A percentile compares a stretch with the other conserved stretches of the same genome.
Evolutionary conservation across 1,140 invertebrate genomes (phyloP).

Genomic region (Drosophila lini): DNA sequence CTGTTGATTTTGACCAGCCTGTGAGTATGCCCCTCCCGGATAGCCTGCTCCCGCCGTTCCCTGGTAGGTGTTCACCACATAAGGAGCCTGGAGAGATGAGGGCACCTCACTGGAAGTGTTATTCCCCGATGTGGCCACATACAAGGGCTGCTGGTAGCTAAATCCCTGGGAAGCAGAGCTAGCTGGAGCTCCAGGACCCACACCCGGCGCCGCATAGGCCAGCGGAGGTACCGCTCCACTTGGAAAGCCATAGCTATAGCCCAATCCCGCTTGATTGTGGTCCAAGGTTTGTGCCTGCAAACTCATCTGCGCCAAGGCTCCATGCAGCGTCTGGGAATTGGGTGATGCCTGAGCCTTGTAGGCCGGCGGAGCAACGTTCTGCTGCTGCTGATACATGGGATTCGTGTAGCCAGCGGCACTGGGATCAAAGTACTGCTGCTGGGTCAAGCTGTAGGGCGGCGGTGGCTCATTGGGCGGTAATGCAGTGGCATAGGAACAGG

Average conservation of each 20-base stretch:
- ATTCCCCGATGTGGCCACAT: constrained; percentile 64
- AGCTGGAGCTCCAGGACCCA: background rate
- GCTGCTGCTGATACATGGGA: constrained; percentile 81
- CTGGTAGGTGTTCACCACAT: constrained; percentile 29
- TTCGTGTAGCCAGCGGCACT: constrained; percentile 77
- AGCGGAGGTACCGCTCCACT: constrained; percentile 28
- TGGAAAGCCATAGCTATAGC: constrained; percentile 49
- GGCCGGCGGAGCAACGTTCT: constrained; percentile 75
- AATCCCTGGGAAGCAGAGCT: constrained; percentile 35
- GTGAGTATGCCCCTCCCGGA: constrained; percentile 15
- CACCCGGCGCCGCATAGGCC: constrained; percentile 34
- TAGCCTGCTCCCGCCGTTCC: constrained; percentile 14
- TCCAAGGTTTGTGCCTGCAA: constrained; percentile 38
- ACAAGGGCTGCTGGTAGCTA: constrained; percentile 69
- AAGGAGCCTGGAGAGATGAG: constrained; percentile 25
- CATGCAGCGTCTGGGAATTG: constrained; percentile 70
- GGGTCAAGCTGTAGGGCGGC: constrained; percentile 77
- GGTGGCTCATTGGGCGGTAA: constrained; percentile 72
- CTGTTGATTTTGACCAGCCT: constrained; percentile 10
- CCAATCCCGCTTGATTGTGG: constrained; percentile 1
- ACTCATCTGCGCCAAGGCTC: constrained; percentile 52
- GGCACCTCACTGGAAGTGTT: constrained; percentile 6
- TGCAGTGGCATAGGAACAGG: constrained; percentile 69
- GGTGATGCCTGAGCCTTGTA: constrained; percentile 79
- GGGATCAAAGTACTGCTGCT: constrained; percentile 80